Base-by-base conservation (phyloP, 2,888 invertebrate genomes). In the Steinernema hermaphroditum region DNA sequence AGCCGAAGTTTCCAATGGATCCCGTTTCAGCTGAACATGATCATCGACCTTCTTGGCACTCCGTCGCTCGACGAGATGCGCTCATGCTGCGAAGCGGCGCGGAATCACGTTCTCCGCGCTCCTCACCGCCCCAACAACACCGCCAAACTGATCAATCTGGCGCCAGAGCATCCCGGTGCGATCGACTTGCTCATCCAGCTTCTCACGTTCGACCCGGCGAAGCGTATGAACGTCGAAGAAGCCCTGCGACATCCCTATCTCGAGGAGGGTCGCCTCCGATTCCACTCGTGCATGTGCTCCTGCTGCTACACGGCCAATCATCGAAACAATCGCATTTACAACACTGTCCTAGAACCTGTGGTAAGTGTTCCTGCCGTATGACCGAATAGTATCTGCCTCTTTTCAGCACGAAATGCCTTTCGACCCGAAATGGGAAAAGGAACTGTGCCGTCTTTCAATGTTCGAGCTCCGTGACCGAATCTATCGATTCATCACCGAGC, bases 241-340 rank as follows among this genome's bases (percentile, higher is more conserved):
- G 97, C 97, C 41, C 90, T 99, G 81, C 93, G 94, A 72, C 97
- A 97, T 90, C 95, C 96, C 8, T 98, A 97, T 89, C 90, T 98
- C 80, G 96, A 96, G 87, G 98, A 98, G 88, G 98, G 97, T 34
- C 91, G 98, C 8, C 91, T 98, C 86, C 92, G 98, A 86, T 99
- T 96, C 90, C 98, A 98, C 90, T 97, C 96, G 78, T 98, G 98
- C 89, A 99, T 98, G 98, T 98, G 98, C 90, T 93, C 93, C 88
- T 98, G 98, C 87, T 98, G 98, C 89, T 19, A 27, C 22, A 71
- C 72, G 29, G n/a, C n/a, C n/a, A 75, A 77, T 37, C 72, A 71
- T 71, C 71, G 76, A 19, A 71, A 72, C 44, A 78, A 80, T 41
- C 76, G 85, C 32, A 46, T 75, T 8, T 83, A 82, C 72, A 76